A percentile compares a stretch with the other conserved stretches of the same genome.
phyloP scores from a whole-genome alignment of 2,113 vertebrate species.

The Periophthalmodon schlosseri region DNA sequence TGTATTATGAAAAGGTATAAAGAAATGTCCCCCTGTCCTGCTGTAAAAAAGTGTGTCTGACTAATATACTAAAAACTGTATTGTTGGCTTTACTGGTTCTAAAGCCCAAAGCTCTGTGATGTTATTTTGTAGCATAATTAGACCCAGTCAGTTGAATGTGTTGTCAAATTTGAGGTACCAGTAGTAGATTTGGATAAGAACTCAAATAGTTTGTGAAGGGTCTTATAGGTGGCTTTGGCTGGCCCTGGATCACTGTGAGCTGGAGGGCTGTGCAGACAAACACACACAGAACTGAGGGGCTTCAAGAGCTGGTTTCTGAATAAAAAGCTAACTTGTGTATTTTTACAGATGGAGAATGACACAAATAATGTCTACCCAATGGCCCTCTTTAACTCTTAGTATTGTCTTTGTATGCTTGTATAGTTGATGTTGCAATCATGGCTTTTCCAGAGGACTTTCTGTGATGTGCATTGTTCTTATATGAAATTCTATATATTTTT shows the following conservation, averaged over 20 bases:
- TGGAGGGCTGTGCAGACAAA: slow-evolving; percentile 68
- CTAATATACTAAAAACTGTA: slow-evolving; percentile 13
- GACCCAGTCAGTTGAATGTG: neutral
- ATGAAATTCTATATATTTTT: slow-evolving; percentile 77
- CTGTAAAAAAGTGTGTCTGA: slow-evolving; percentile 21
- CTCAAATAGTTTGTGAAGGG: neutral
- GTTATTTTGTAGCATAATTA: slow-evolving; percentile 7
- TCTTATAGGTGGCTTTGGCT: slow-evolving; percentile 13
- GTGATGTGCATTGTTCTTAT: slow-evolving; percentile 84
- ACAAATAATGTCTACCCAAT: slow-evolving; percentile 55
- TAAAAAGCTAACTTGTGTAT: slow-evolving; percentile 46
- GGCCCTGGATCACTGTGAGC: slow-evolving; percentile 47
- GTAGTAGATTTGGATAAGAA: neutral
- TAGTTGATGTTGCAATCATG: slow-evolving; percentile 86
- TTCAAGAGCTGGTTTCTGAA: slow-evolving; percentile 55
- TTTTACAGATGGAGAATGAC: slow-evolving; percentile 62
- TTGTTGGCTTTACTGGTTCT: slow-evolving; percentile 44
- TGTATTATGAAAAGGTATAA: slow-evolving; percentile 49
- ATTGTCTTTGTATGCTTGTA: slow-evolving; percentile 88
- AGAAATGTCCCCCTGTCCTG: slow-evolving; percentile 16
- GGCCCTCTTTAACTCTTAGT: slow-evolving; percentile 66
- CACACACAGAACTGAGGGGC: slow-evolving; percentile 47
- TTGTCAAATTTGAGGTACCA: neutral
- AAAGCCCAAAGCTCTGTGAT: slow-evolving; percentile 12
- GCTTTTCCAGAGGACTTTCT: slow-evolving; percentile 85